Conservation (phyloP, 2,113 vertebrate genomes). For the Mixornis gularis region DNA sequence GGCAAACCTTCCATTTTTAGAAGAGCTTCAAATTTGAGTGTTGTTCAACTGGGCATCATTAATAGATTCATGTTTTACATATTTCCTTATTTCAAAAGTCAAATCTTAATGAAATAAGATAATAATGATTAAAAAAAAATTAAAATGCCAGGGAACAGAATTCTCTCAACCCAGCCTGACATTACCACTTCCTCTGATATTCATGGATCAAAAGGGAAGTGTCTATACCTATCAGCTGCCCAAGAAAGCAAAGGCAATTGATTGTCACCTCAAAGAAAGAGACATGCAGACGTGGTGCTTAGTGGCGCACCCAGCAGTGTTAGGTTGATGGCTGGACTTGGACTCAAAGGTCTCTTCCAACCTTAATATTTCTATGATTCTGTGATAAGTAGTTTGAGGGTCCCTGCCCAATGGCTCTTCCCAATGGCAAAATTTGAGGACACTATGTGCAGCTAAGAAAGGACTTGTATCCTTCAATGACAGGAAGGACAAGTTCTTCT, state of each 20-base stretch:
- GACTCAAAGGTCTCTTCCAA: background rate
- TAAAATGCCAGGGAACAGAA: background rate
- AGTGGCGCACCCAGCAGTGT: background rate
- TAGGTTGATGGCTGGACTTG: background rate
- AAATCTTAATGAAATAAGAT: background rate
- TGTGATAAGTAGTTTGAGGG: background rate
- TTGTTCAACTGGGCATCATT: background rate
- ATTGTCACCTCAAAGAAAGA: background rate
- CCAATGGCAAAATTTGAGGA: background rate
- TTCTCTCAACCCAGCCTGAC: background rate
- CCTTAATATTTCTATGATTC: background rate
- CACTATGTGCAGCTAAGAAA: background rate
- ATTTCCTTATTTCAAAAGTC: background rate
- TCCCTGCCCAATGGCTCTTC: background rate
- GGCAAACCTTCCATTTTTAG: background rate
- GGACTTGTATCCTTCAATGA: background rate
- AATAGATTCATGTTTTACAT: background rate
- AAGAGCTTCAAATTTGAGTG: background rate
- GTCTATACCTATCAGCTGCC: background rate
- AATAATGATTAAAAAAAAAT: background rate
- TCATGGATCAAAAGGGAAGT: background rate
- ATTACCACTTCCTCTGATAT: background rate
- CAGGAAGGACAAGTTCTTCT: background rate
- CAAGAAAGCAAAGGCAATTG: background rate
- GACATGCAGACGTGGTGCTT: background rate